phyloP scores from a whole-genome alignment of 2,797 vertebrate genomes.

The Tiaroga cobitis region DNA sequence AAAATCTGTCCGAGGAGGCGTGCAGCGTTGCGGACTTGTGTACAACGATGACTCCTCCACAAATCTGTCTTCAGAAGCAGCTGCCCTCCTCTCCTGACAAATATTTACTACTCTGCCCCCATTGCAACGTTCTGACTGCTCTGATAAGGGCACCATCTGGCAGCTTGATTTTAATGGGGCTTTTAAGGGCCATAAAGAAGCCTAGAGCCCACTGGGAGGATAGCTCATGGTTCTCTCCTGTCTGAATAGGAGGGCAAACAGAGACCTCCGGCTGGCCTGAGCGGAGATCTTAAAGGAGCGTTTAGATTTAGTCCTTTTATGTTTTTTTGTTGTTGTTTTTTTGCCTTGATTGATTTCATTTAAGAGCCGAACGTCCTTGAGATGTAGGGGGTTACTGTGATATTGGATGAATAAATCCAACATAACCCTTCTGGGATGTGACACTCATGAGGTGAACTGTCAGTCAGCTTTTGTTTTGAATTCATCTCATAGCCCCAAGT shows the following conservation, averaged over 20 bases:
- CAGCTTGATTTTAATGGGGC: constrained; percentile 68
- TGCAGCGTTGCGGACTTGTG: background rate
- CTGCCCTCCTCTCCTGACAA: constrained; percentile 73
- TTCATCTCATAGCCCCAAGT: background rate
- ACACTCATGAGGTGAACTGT: constrained; percentile 26
- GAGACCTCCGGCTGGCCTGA: constrained; percentile 23
- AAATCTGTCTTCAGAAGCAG: constrained; percentile 66
- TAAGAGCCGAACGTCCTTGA: constrained; percentile 27
- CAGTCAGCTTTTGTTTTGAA: constrained; percentile 18
- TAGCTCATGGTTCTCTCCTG: constrained; percentile 33
- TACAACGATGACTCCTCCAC: background rate
- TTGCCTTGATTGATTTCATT: constrained; percentile 39
- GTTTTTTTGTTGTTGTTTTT: background rate
- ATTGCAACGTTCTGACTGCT: constrained; percentile 57
- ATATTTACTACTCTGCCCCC: constrained; percentile 76
- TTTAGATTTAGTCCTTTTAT: constrained; percentile 30
- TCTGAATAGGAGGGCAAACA: constrained; percentile 12
- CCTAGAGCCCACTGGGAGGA: constrained; percentile 64
- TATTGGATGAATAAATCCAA: constrained; percentile 38
- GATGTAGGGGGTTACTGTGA: background rate
- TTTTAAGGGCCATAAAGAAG: constrained; percentile 77
- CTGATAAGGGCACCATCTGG: constrained; percentile 79
- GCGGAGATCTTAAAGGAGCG: constrained; percentile 29
- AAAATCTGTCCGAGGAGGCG: constrained; percentile 15
- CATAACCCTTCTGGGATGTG: background rate